Conservation (phyloP, 2,113 vertebrate species). For the Euleptes europaea region DNA sequence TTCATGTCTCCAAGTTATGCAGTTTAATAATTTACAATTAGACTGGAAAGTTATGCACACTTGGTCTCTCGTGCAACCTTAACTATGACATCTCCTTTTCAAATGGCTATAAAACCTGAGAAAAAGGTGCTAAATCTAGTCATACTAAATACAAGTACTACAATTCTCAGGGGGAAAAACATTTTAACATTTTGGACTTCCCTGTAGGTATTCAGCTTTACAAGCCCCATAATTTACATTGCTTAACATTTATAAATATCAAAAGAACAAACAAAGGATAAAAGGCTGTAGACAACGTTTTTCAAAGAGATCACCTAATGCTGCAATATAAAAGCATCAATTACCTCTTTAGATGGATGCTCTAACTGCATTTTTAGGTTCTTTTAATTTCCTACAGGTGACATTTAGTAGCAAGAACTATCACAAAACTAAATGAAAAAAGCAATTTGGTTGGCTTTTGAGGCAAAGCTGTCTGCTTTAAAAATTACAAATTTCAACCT, state of each 20-base stretch:
- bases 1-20: background rate
- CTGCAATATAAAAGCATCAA: constrained; percentile 23
- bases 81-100: background rate
- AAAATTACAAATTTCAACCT: constrained; percentile 1
- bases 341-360: background rate
- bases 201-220: constrained; percentile 10
- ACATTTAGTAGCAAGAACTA: constrained; percentile 25
- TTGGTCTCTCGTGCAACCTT: background rate
- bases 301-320: constrained; percentile 10
- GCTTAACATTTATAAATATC: constrained; percentile 43
- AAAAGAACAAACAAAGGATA: constrained; percentile 31
- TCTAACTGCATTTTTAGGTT: background rate
- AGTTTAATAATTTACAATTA: constrained; percentile 21
- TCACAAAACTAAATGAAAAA: background rate
- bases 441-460: background rate
- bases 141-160: constrained; percentile 13
- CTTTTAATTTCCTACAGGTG: constrained; percentile 27
- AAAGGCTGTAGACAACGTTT: constrained; percentile 16
- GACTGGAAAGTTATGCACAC: background rate
- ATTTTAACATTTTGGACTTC: constrained; percentile 28
- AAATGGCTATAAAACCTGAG: background rate
- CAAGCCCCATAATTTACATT: constrained; percentile 28
- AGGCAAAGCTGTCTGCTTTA: background rate
- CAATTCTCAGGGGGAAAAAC: background rate
- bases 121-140: constrained; percentile 7